Evolutionary conservation across 2,888 invertebrate genomes (phyloP).

Genomic region (Phaedon cochleariae): DNA sequence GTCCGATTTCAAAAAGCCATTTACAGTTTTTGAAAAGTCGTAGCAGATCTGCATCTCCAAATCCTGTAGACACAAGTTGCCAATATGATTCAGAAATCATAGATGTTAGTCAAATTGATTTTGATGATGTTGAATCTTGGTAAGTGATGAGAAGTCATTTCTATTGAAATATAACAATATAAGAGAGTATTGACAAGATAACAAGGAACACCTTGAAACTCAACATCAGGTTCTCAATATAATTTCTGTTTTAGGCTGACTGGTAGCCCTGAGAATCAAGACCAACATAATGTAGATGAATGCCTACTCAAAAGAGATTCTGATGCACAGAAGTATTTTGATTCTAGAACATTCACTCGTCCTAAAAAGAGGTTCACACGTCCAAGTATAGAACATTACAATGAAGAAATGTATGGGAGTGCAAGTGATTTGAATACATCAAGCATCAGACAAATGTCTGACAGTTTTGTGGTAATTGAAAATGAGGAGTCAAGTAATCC

Average conservation of each 20-base stretch:
- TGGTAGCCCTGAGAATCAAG: not conserved
- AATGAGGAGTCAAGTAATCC: slow-evolving; percentile 41
- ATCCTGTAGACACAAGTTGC: slow-evolving; percentile 7
- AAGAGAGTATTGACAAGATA: not conserved
- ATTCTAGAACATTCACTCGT: slow-evolving; percentile 75
- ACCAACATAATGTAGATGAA: not conserved
- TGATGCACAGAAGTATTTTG: slow-evolving; percentile 64
- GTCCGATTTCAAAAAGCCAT: slow-evolving; percentile 47
- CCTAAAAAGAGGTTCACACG: slow-evolving; percentile 70
- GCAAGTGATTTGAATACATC: slow-evolving; percentile 29
- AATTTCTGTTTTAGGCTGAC: not conserved
- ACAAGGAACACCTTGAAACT: not conserved
- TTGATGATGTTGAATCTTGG: slow-evolving; percentile 70
- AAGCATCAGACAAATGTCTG: slow-evolving; percentile 10
- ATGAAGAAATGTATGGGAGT: slow-evolving; percentile 47
- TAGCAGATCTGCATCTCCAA: slow-evolving; percentile 22
- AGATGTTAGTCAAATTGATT: slow-evolving; percentile 67
- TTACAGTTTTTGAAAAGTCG: slow-evolving; percentile 33
- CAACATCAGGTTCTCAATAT: not conserved
- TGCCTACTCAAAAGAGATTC: not conserved
- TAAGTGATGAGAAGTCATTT: slow-evolving; percentile 58
- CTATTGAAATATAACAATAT: not conserved
- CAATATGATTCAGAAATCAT: slow-evolving; percentile 58
- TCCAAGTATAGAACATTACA: slow-evolving; percentile 68
- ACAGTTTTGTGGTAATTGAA: slow-evolving; percentile 34